Evolutionary conservation across 37 sponge, comb jelly and placozoan species (phyloP), one percentile per base, ranked within the genome.

Genomic region (Haliclona indistincta): DNA sequence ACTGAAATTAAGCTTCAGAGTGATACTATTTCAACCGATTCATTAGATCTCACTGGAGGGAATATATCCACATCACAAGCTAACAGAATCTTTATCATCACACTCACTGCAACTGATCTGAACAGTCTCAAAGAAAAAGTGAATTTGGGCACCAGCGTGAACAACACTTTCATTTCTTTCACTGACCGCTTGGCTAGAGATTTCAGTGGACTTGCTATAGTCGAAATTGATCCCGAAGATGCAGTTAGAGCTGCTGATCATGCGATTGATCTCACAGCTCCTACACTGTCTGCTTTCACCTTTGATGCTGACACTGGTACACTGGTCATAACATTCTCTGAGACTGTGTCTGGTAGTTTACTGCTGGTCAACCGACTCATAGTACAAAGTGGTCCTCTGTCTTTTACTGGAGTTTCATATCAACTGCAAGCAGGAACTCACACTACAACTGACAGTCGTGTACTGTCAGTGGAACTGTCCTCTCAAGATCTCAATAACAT

Each of bases 121-220:
- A 93, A 93, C 64, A 28, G 10, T 19, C 49, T 91, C 38, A 91
- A 91, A 56, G 49, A 58, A n/a, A 1, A 45, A 43, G 8, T 63
- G 15, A 64, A 70, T n/a, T 76, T 95, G 42, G 92, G 93, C 5
- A 85, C 83, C 20, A 64, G 58, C 2, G 35, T 1, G 0, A 66
- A 33, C 17, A 75, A 85, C 60, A 91, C 93, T 29, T 95, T 78
- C 68, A 71, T 95, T 47, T 88, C 93, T 20, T 17, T 91, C 45
- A 72, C 71, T 8, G 37, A 75, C 13, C 39, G 54, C 4, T 61
- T 80, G 29, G 89, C 89, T 2, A 43, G 68, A 29, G 96, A 95
- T 63, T 81, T 95, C 36, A 83, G 30, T 41, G 75, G 47, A 40
- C 91, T 88, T 58, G 38, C 54, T 19, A 73, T 95, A 42, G 43